Conservation (phyloP, 2,888 invertebrate genomes). For the Troilus luridus region DNA sequence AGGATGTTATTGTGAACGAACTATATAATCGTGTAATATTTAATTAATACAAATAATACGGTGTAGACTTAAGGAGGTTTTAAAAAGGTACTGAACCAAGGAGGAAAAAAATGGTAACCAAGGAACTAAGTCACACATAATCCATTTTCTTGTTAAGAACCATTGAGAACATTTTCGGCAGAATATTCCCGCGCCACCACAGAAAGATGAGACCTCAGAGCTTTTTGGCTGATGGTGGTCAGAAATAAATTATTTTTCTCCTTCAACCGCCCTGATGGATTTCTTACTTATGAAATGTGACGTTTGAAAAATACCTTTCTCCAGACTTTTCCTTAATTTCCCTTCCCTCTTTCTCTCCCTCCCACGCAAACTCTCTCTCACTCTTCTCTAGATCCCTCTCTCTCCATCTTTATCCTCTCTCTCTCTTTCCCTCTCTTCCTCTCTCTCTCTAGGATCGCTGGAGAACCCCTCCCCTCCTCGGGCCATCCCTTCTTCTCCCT, state of each 20-base stretch:
- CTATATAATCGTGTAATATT: no score
- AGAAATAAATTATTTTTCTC: conserved; percentile 56
- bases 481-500: conserved; percentile 15
- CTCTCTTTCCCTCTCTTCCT: conserved; percentile 62
- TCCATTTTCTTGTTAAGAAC: background rate
- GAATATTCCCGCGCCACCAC: background rate
- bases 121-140: background rate
- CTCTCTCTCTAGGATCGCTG: conserved; percentile 60
- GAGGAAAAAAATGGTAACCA: background rate
- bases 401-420: conserved; percentile 61
- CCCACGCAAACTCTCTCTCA: conserved; percentile 64
- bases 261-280: conserved; percentile 63
- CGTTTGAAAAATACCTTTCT: conserved; percentile 65
- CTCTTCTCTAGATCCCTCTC: conserved; percentile 65
- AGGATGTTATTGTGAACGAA: no score
- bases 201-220: conserved; percentile 45
- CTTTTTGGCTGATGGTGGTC: conserved; percentile 53
- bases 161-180: background rate
- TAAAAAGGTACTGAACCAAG: no score
- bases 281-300: conserved; percentile 65
- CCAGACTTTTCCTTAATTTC: conserved; percentile 65
- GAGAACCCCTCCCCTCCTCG: conserved; percentile 21
- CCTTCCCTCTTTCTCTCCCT: conserved; percentile 66
- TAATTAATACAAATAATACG: no score
- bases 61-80: no score